Base-by-base conservation (phyloP, 2,888 invertebrate species). In the Heteromyza rotundicornis region DNA sequence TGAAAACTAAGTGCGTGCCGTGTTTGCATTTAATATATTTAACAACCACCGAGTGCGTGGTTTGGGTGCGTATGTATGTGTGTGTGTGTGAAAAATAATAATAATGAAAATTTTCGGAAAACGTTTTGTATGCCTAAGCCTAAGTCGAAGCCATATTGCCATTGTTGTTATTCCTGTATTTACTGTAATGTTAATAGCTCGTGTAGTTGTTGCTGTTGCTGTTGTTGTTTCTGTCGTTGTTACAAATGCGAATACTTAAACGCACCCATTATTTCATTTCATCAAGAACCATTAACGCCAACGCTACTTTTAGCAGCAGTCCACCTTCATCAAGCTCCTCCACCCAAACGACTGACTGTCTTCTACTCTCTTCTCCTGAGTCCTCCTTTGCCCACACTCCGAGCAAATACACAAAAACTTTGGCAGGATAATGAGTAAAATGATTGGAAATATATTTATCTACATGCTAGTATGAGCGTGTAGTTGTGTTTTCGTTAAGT, bases 1-100 rank as follows among this genome's bases (percentile, higher is more conserved):
- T 32, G 12, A 32, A 12, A 32, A 12, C 47, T 17, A 20, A 47
- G 47, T 47, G 47, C 47, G 47, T 78, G 69, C 75, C 79, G 71
- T 79, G 77, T 75, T 77, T 78, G 79, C 76, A 74, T 79, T 78
- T 77, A 79, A 78, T 78, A 76, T 78, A 77, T 77, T n/a, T 75
- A 75, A 76, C 77, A 77, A 70, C 77, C 74, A 75, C 77, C 74
- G 74, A 77, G 77, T 74, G 76, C 77, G 77, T 77, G 32, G 12
- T 8, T 32, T 40, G n/a, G 14, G 14, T n/a, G 3, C 16, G 10
- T 7, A 10, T n/a, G n/a, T n/a, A n/a, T 14, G 10, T 40, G 14
- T 40, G 75, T 75, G 71, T 75, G 76, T 74, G 74, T 75, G 75
- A 75, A 76, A 74, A 76, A 75, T 74, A 36, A 40, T 10, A 40